phyloP scores from a whole-genome alignment of 2,888 invertebrate genomes.

The Dicyrtoma fusca region DNA sequence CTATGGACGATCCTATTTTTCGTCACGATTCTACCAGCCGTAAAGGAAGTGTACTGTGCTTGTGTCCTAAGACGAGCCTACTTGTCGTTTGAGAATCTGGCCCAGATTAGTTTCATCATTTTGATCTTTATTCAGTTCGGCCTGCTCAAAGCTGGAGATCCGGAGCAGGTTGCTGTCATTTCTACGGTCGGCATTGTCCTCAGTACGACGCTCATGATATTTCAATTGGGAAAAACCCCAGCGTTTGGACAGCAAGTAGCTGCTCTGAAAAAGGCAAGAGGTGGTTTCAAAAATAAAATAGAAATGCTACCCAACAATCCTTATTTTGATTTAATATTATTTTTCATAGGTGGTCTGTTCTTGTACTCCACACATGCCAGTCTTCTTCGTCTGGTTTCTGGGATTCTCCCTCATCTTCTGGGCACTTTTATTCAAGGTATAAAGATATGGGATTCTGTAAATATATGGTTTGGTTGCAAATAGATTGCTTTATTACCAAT shows the following conservation, averaged over 20 bases:
- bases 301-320: no score
- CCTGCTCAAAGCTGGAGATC: neutral
- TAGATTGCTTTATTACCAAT: no score
- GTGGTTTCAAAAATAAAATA: no score
- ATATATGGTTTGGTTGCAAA: no score
- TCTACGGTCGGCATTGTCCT: constrained; percentile 14
- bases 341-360: neutral
- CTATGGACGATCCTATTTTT: neutral
- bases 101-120: constrained; percentile 1
- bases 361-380: neutral
- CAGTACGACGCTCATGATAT: constrained; percentile 12
- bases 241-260: constrained; percentile 23
- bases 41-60: constrained; percentile 6
- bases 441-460: neutral
- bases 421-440: constrained; percentile 7
- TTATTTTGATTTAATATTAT: neutral
- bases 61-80: neutral
- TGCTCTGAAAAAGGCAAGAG: constrained; percentile 8
- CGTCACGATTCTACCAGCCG: neutral
- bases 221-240: constrained; percentile 24
- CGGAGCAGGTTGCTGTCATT: neutral
- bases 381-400: constrained; percentile 25
- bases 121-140: constrained; percentile 1
- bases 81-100: constrained; percentile 3
- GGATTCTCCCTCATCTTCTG: constrained; percentile 23